Evolutionary conservation across 2,888 invertebrate genomes (phyloP), one percentile per base, ranked within the genome.

Genomic region (Drosophila mettleri): DNA sequence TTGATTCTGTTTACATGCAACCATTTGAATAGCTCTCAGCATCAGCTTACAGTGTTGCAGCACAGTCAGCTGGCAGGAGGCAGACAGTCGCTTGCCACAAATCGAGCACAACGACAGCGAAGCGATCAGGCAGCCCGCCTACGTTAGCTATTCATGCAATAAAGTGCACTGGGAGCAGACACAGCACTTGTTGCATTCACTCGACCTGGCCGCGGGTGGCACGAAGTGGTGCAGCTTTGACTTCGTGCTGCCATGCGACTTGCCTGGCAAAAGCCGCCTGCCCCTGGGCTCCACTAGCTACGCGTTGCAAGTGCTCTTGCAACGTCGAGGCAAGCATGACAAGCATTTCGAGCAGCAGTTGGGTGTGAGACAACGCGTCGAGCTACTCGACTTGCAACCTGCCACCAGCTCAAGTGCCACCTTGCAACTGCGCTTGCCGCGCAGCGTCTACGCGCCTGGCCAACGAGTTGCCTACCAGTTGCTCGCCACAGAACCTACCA

Each of bases 61-160:
- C 43, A 39, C 41, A 10, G 71, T 73, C 8, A 36, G 72, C 14
- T 89, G 90, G 90, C 29, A 53, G 9, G 89, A 86, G 55, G 3
- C 55, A 0, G 54, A 33, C 14, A 0, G 2, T n/a, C 20, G 36
- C 12, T 36, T 55, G n/a, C 69, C 65, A n/a, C 55, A 41, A 34
- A 55, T 89, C 34, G 81, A 77, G 24, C 86, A 89, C 41, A 85
- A 90, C 34, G 89, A 90, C 27, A 66, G 81, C 69, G 55, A 74
- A 8, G 58, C 48, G 3, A 38, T 55, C n/a, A 31, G 61, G 18
- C 72, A 78, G 20, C 54, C 51, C 0, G 14, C 10, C 3, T 49
- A 71, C 8, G 31, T 69, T 2, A 27, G 60, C 7, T 87, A 67
- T 53, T 59, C 36, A 0, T 79, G 65, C 29, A 43, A 14, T 10